Conservation (phyloP, 1,140 invertebrate genomes). For the Oppia nitens region DNA sequence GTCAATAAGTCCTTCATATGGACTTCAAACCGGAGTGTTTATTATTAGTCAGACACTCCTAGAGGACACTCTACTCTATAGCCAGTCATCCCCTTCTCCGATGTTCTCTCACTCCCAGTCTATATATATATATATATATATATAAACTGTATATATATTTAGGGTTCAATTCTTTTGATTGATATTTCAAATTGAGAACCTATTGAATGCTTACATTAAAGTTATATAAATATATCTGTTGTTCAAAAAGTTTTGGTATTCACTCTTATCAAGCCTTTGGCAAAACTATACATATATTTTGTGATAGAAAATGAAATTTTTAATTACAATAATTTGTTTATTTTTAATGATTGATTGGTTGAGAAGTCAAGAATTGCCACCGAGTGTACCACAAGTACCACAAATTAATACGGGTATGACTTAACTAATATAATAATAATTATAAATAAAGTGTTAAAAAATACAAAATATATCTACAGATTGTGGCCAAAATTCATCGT, state of each 20-base stretch:
- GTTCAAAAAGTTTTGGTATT: too few relatives aligned
- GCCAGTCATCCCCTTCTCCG: neutral
- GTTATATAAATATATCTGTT: too few relatives aligned
- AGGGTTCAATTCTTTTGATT: neutral
- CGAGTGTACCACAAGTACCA: neutral
- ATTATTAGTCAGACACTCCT: neutral
- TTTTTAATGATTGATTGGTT: neutral
- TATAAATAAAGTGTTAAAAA: too few relatives aligned
- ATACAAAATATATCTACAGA: too few relatives aligned
- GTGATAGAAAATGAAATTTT: neutral
- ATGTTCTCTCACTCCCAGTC: too few relatives aligned
- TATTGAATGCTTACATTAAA: too few relatives aligned
- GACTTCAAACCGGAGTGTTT: neutral
- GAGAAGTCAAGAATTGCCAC: neutral
- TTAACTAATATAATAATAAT: neutral
- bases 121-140: too few relatives aligned
- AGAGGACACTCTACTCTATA: neutral
- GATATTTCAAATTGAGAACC: too few relatives aligned
- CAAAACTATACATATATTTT: too few relatives aligned
- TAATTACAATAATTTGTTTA: neutral
- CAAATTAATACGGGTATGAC: neutral
- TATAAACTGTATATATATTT: too few relatives aligned
- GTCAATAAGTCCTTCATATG: neutral
- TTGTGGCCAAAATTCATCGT: constrained; percentile 8
- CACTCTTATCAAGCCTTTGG: too few relatives aligned